These are phyloP conservation scores for Sesamia inferens DNA, from an alignment of 2,888 invertebrate genomes.

Conservation along the genomic window DNA sequence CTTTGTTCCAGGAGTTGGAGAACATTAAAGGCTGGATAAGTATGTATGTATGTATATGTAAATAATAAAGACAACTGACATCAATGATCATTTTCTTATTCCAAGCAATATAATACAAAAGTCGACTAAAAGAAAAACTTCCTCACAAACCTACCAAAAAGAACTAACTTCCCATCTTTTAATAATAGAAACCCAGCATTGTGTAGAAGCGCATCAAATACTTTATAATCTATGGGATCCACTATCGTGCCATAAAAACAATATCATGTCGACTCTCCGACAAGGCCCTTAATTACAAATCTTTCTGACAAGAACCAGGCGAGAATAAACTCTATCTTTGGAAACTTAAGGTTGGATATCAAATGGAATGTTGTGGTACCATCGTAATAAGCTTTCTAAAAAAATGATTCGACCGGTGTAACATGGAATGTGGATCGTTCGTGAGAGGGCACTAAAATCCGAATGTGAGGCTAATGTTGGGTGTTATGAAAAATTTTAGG, in stretches of 20 bases:
- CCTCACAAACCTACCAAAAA: constrained; percentile 27
- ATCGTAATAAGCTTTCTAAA: constrained; percentile 86
- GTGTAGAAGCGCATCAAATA: constrained; percentile 74
- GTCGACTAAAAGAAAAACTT: not conserved
- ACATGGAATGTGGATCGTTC: constrained; percentile 84
- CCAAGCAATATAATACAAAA: not conserved
- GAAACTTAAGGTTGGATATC: constrained; percentile 61
- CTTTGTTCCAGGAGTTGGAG: too few relatives aligned
- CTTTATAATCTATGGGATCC: constrained; percentile 82
- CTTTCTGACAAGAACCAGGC: constrained; percentile 45
- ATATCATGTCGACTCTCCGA: constrained; percentile 82
- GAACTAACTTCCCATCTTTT: constrained; percentile 49
- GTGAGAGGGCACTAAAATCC: constrained; percentile 73
- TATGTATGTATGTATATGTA: too few relatives aligned
- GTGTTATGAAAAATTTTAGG: constrained; percentile 71
- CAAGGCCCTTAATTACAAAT: constrained; percentile 86
- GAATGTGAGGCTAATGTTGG: constrained; percentile 66
- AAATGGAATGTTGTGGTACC: constrained; percentile 11
- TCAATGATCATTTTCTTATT: not conserved
- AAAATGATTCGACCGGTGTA: constrained; percentile 82
- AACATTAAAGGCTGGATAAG: too few relatives aligned
- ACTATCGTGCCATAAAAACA: constrained; percentile 87
- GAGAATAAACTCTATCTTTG: constrained; percentile 61
- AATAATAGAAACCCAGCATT: constrained; percentile 58
- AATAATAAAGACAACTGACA: not conserved